Base-by-base conservation (phyloP, 2,113 vertebrate species). In the Lycocorax pyrrhopterus region DNA sequence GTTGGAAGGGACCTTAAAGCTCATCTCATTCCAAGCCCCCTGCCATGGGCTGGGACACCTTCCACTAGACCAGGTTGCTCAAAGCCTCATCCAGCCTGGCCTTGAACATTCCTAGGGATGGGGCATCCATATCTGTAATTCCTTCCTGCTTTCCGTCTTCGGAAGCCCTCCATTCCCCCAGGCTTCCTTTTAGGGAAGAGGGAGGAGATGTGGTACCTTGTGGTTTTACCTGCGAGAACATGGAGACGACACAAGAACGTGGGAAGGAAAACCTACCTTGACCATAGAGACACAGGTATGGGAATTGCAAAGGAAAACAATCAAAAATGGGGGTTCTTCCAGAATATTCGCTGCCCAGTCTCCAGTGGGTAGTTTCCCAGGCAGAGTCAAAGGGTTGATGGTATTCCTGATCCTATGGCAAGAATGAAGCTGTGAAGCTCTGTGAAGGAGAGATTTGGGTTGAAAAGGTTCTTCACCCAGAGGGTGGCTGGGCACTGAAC, bases 161-260 rank as follows among this genome's bases (percentile, higher is more conserved):
- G 0, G 26, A 76, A 69, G 15, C 35, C 21, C 18, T 69, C 32
- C 21, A 43, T 68, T 83, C 6, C 20, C 39, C 25, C 0, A 2
- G 35, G 10, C 30, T 35, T 33, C 39, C 29, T 46, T 52, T 74
- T 9, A 25, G 16, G n/a, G 47, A 63, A 49, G 10, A 76, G 17
- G 35, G 10, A 76, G 18, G 35, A 49, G 32, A 41, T 13, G 10
- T 9, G 8, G 10, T 35, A 15, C 39, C n/a, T 44, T 29, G 29
- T 35, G 15, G 10, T 62, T 69, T 49, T 23, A 43, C 14, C 32
- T 69, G 35, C 0, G 0, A 47, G n/a, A 76, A 46, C 39, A 41
- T 9, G 9, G 21, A 55, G 16, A 53, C 2, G 14, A 76, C 30
- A 23, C 8, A 47, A 69, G n/a, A n/a, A 55, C 0, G 0, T 41